These are phyloP conservation scores for Lagocephalus sceleratus DNA, from an alignment of 2,797 vertebrate species.

Conservation along the genomic window DNA sequence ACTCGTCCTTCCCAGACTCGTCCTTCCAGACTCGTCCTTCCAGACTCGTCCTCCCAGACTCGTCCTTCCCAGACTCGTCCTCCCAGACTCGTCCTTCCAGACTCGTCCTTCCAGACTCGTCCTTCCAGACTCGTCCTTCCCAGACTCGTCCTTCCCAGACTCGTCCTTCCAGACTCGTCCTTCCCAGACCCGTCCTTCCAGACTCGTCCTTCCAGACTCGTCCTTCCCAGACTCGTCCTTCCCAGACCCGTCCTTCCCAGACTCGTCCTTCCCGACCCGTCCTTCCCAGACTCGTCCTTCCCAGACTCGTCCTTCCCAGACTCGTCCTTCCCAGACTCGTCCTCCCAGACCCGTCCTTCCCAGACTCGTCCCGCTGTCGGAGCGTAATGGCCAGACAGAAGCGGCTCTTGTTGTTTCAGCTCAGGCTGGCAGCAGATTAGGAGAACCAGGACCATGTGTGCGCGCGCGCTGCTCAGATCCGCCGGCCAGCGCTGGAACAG, in stretches of 20 bases:
- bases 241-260: neutral
- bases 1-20: conserved; percentile 1
- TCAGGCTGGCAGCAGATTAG: conserved; percentile 20
- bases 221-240: conserved; percentile 3
- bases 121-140: conserved; percentile 1
- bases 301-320: conserved; percentile 1
- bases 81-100: neutral
- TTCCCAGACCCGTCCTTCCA: neutral
- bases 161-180: conserved; percentile 3
- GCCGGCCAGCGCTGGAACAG: neutral
- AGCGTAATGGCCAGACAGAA: conserved; percentile 1
- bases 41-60: conserved; percentile 2
- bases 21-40: conserved; percentile 3
- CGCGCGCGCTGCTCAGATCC: conserved; percentile 7
- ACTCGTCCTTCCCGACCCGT: too few species aligned
- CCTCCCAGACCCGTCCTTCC: neutral
- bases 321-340: conserved; percentile 3
- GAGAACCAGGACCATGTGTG: conserved; percentile 37
- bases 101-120: conserved; percentile 3
- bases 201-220: conserved; percentile 1
- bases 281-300: neutral
- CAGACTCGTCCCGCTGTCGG: conserved; percentile 4
- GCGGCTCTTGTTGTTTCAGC: conserved; percentile 16
- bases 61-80: conserved; percentile 1
- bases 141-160: conserved; percentile 1